These are phyloP conservation scores for Sepiola atlantica DNA, from an alignment of 2,888 invertebrate genomes.

Conservation along the genomic window DNA sequence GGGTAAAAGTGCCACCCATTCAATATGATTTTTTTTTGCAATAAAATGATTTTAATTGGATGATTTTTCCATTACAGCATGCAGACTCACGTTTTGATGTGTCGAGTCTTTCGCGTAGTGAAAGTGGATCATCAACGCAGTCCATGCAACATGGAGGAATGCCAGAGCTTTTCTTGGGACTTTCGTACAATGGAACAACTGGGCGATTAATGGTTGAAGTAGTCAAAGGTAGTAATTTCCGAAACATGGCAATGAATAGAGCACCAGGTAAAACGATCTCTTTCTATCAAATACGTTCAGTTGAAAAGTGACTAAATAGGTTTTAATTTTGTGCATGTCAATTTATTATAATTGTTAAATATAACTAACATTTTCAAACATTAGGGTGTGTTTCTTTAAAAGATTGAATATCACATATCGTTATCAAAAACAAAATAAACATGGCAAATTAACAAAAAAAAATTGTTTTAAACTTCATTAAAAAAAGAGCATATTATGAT, in stretches of 20 bases:
- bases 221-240: constrained; percentile 82
- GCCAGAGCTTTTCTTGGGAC: constrained; percentile 89
- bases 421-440: no score
- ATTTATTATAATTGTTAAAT: no score
- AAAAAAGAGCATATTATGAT: no score
- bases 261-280: constrained; percentile 71
- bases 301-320: not conserved
- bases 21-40: not conserved
- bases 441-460: no score
- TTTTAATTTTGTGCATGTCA: not conserved
- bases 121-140: constrained; percentile 93
- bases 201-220: constrained; percentile 94
- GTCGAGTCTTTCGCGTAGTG: constrained; percentile 89
- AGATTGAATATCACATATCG: no score
- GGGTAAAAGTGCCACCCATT: no score
- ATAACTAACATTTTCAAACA: no score
- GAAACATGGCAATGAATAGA: constrained; percentile 76
- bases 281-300: not conserved
- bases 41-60: not conserved
- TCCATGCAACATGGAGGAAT: constrained; percentile 88
- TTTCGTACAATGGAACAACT: constrained; percentile 94
- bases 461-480: no score
- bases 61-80: constrained; percentile 66
- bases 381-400: no score
- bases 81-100: constrained; percentile 79